These are phyloP conservation scores for Brachypodius melanocephalos DNA, from an alignment of 2,113 vertebrate species.

Conservation along the genomic window DNA sequence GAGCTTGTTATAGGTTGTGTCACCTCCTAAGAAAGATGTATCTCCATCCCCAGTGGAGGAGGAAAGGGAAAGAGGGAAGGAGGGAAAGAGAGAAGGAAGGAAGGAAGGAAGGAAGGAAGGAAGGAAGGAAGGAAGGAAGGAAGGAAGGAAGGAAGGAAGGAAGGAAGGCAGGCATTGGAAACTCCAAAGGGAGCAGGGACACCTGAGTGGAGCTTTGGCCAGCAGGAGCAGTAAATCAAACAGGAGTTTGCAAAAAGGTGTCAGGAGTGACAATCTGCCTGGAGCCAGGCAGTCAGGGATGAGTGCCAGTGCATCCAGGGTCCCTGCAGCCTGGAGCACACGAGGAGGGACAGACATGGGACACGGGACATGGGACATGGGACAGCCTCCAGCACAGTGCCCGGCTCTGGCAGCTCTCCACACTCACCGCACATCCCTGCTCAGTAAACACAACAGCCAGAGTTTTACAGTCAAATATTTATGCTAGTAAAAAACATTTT, in stretches of 20 bases:
- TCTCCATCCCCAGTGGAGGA: neutral
- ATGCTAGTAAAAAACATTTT: constrained; percentile 73
- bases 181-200: neutral
- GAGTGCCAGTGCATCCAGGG: accelerated
- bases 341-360: neutral
- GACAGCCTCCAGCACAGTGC: neutral
- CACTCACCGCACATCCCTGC: constrained; percentile 42
- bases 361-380: neutral
- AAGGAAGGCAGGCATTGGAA: neutral
- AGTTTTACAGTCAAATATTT: constrained; percentile 80
- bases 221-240: neutral
- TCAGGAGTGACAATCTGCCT: neutral
- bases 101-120: too few relatives aligned
- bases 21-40: neutral
- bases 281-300: accelerated
- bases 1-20: neutral
- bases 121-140: too few relatives aligned
- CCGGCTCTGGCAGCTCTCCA: neutral
- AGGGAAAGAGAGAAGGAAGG: too few relatives aligned
- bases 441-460: constrained; percentile 71
- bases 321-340: neutral
- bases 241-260: neutral
- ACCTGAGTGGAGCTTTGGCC: neutral
- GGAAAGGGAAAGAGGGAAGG: too few relatives aligned
- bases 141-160: neutral